phyloP scores from a whole-genome alignment of 2,797 vertebrate genomes.

The Microhierax caerulescens region DNA sequence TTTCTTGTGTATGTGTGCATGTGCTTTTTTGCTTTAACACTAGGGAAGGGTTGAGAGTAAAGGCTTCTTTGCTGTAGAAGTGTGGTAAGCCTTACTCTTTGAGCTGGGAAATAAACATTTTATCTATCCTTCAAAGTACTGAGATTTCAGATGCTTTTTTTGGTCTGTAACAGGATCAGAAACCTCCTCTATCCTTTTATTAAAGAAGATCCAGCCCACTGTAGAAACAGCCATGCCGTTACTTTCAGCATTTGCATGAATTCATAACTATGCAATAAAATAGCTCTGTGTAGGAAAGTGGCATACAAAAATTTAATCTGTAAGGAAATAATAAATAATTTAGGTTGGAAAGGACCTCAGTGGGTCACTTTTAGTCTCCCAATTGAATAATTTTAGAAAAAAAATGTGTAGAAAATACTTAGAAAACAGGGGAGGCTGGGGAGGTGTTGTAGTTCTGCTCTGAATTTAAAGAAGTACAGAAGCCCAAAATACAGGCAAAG shows the following conservation, averaged over 20 bases:
- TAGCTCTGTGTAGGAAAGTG: neutral
- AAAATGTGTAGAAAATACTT: neutral
- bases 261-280: neutral
- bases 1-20: neutral
- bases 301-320: neutral
- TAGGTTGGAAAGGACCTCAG: neutral
- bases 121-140: neutral
- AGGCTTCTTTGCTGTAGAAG: neutral
- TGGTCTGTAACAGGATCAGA: neutral
- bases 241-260: neutral
- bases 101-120: neutral
- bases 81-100: neutral
- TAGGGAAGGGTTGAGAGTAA: neutral
- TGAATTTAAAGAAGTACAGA: neutral
- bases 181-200: neutral
- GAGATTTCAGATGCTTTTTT: neutral
- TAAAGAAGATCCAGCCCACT: neutral
- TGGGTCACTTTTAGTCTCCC: neutral
- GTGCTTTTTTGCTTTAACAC: neutral
- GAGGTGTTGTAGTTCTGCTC: neutral
- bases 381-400: neutral
- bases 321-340: neutral
- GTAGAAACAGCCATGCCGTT: neutral
- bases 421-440: neutral
- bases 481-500: neutral